Conservation (phyloP, 2,113 vertebrate genomes). For the Urocitellus parryii region DNA sequence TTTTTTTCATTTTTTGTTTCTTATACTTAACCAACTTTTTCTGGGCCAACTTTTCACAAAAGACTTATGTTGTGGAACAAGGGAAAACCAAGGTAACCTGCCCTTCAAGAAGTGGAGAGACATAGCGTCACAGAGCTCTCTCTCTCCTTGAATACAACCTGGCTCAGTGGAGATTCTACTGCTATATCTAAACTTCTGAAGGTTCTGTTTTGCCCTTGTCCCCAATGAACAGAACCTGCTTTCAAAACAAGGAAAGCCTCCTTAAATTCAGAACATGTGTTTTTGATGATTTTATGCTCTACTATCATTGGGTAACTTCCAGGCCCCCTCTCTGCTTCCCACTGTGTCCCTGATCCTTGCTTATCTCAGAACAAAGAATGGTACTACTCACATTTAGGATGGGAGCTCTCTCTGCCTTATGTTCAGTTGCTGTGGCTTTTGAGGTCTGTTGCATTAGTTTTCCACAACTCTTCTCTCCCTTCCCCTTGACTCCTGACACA, state of each 20-base stretch:
- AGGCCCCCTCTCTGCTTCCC: not conserved
- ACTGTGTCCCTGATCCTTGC: not conserved
- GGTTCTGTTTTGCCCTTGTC: not conserved
- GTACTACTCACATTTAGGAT: not conserved
- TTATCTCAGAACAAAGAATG: not conserved
- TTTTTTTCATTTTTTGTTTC: not conserved
- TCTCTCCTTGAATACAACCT: no score
- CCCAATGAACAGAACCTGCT: not conserved
- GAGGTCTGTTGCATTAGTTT: not conserved
- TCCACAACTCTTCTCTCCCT: not conserved
- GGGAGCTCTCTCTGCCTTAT: not conserved
- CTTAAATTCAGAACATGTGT: not conserved
- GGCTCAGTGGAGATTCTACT: not conserved
- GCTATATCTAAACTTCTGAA: not conserved
- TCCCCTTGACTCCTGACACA: not conserved
- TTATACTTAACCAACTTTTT: not conserved
- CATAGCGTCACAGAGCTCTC: no score
- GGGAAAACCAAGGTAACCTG: not conserved
- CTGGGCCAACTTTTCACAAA: not conserved
- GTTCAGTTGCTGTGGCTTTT: not conserved
- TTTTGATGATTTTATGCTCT: not conserved
- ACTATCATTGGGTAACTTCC: not conserved
- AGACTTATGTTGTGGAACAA: not conserved
- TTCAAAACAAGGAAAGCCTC: not conserved
- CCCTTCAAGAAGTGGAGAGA: not conserved